Percentiles rank a stretch among this genome's conserved stretches.
phyloP scores from a whole-genome alignment of 2,888 invertebrate genomes.

The Amorpha juglandis region DNA sequence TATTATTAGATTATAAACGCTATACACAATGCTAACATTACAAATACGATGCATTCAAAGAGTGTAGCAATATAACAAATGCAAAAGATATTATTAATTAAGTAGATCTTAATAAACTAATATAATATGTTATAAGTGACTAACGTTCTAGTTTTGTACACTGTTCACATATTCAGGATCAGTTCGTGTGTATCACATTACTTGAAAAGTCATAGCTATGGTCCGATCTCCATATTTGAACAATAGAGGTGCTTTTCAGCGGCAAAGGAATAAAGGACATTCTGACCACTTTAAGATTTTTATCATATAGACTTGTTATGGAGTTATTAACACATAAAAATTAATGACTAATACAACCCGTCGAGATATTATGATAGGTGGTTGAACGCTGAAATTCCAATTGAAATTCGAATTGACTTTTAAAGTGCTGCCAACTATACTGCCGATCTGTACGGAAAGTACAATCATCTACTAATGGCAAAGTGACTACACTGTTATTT shows the following conservation, averaged over 20 bases:
- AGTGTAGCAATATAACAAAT: slow-evolving; percentile 53
- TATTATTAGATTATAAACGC: background rate
- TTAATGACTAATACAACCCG: too few relatives aligned
- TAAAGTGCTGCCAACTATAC: too few relatives aligned
- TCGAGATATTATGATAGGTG: too few relatives aligned
- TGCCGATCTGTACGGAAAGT: too few relatives aligned
- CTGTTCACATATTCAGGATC: slow-evolving; percentile 35
- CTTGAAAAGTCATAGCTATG: background rate
- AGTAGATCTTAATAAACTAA: background rate
- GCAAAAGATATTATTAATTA: slow-evolving; percentile 33
- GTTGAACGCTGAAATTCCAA: too few relatives aligned
- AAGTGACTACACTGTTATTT: too few relatives aligned
- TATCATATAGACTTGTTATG: background rate
- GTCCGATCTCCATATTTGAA: too few relatives aligned
- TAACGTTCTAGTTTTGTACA: slow-evolving; percentile 58
- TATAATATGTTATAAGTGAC: slow-evolving; percentile 40
- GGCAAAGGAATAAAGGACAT: background rate
- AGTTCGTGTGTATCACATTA: slow-evolving; percentile 9
- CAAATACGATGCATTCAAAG: slow-evolving; percentile 7
- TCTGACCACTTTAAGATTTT: background rate
- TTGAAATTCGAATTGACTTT: too few relatives aligned
- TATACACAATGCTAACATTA: slow-evolving; percentile 9
- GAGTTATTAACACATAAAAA: too few relatives aligned
- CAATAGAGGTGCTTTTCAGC: background rate
- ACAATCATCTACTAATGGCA: too few relatives aligned